Conservation (phyloP, 1,140 invertebrate species). For the Ridgeia piscesae region DNA sequence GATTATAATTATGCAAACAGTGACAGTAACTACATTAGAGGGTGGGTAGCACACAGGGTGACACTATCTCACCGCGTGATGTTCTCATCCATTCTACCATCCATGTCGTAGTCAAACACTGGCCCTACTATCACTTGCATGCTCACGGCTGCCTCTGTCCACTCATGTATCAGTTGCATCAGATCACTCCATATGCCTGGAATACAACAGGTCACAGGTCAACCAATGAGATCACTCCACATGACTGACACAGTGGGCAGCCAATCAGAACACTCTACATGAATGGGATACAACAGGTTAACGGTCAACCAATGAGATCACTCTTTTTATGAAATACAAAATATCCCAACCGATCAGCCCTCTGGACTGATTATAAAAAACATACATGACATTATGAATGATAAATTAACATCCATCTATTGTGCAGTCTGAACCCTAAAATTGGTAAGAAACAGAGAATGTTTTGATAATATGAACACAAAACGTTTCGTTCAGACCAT, state of each 20-base stretch:
- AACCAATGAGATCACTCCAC: too few species aligned
- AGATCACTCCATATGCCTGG: slow-evolving; percentile 15
- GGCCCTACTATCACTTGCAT: slow-evolving; percentile 24
- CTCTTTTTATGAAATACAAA: too few species aligned
- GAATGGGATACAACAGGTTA: too few species aligned
- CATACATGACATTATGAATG: neutral
- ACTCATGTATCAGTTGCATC: neutral
- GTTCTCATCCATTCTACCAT: slow-evolving; percentile 23
- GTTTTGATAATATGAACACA: neutral
- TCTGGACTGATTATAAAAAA: too few species aligned
- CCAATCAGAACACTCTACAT: too few species aligned
- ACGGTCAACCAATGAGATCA: too few species aligned
- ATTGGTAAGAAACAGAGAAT: neutral
- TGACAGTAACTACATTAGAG: too few species aligned
- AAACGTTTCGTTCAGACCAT: too few species aligned
- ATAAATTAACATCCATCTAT: neutral
- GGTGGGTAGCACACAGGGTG: too few species aligned
- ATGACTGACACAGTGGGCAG: too few species aligned
- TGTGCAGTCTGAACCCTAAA: neutral
- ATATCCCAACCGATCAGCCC: too few species aligned
- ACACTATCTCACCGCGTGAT: slow-evolving; percentile 21
- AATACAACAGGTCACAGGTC: neutral
- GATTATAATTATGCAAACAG: too few species aligned
- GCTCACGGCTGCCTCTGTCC: neutral
- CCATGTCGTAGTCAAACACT: slow-evolving; percentile 25